These are phyloP conservation scores for Capitulum mitella DNA, from an alignment of 2,888 invertebrate genomes.

Conservation along the genomic window DNA sequence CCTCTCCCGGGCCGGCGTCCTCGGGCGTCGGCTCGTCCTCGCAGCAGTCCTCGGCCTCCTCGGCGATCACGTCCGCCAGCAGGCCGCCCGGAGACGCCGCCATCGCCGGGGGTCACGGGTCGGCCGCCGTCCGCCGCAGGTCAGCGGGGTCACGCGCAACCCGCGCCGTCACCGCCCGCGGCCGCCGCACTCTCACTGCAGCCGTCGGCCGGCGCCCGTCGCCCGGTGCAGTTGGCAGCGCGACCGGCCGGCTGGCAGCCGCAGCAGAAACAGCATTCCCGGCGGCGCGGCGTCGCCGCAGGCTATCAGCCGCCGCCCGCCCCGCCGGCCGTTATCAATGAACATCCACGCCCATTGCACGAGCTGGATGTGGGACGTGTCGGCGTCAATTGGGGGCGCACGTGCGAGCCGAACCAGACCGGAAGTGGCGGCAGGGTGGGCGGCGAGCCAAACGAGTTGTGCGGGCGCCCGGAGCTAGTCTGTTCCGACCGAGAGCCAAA, in stretches of 20 bases:
- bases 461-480: no score
- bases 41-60: background rate
- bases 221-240: no score
- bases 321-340: background rate
- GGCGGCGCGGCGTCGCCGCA: no score
- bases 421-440: no score
- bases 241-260: no score
- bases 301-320: background rate
- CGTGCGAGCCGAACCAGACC: background rate
- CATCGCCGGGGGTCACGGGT: background rate
- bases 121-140: background rate
- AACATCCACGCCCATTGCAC: background rate
- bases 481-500: no score
- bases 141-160: background rate
- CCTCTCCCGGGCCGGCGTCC: background rate
- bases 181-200: no score
- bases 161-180: background rate
- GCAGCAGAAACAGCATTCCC: no score
- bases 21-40: background rate
- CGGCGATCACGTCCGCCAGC: background rate
- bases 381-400: background rate
- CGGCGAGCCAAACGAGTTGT: no score
- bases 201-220: no score
- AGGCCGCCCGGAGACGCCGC: background rate
- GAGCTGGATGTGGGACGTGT: background rate